Percentiles rank a stretch among this genome's conserved stretches.
Evolutionary conservation across 2,113 vertebrate species (phyloP).

Genomic region (Mesembrinibis cayennensis): DNA sequence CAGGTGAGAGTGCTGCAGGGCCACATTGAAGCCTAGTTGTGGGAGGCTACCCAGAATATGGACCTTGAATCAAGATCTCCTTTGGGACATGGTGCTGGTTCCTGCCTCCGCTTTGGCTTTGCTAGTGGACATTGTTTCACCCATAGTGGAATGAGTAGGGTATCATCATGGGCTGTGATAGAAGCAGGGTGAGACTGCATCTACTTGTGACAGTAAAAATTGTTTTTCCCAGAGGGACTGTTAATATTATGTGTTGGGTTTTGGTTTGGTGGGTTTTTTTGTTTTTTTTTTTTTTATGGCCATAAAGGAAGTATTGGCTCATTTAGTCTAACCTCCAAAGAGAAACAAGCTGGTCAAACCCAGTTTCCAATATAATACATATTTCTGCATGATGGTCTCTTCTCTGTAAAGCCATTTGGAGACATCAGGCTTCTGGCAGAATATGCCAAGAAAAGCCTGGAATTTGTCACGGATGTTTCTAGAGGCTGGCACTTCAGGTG

Average conservation of each 20-base stretch:
- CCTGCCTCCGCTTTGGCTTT: neutral
- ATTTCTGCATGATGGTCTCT: neutral
- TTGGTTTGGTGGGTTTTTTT: neutral
- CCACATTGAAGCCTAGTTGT: neutral
- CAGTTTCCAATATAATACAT: neutral
- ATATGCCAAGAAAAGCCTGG: neutral
- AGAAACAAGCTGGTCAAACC: neutral
- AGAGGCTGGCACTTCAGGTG: slow-evolving; percentile 1
- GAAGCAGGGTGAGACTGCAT: neutral
- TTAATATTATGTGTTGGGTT: neutral
- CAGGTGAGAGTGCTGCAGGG: neutral
- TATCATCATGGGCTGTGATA: neutral
- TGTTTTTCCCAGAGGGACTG: neutral
- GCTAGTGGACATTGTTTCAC: rapidly evolving
- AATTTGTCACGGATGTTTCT: neutral
- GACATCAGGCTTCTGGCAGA: neutral
- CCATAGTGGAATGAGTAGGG: neutral
- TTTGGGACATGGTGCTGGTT: neutral
- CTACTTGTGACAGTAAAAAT: neutral
- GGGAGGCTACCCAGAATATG: neutral
- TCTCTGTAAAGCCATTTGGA: neutral
- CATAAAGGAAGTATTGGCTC: neutral
- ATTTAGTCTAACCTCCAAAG: neutral
- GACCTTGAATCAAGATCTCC: neutral
- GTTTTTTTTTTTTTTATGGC: neutral